Evolutionary conservation across 2,888 invertebrate genomes (phyloP), one percentile per base, ranked within the genome.

Genomic region (Prenolepis imparis): DNA sequence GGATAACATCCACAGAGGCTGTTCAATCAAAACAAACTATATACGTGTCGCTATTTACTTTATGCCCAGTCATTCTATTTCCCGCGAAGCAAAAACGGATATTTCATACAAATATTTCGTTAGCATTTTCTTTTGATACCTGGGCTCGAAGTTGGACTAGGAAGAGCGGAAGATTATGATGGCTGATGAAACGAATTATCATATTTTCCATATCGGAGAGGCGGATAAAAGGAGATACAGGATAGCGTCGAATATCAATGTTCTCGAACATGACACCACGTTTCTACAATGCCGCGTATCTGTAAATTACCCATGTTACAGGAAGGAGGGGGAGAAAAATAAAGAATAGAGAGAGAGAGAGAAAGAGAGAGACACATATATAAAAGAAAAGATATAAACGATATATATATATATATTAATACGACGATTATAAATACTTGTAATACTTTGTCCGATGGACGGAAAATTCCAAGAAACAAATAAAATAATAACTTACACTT

Each of bases 401-500:
- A 63, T 11, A 36, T 36, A 36, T 32, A 32, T 28, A 36, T 5
- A 5, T 36, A 36, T 36, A 18, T 0, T 15, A 15, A 44, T 44
- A 18, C 6, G 44, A 48, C 15, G 1, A 5, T 48, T 48, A 48
- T 48, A 48, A 48, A 48, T 5, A 41, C 9, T 8, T 12, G 48
- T 6, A 8, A 48, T 52, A 52, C n/a, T n/a, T 52, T 6, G n/a
- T 52, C n/a, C 52, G n/a, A 52, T 2, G n/a, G n/a, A n/a, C n/a
- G n/a, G n/a, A n/a, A 52, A n/a, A 8, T n/a, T 52, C 44, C 3
- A 52, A 52, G n/a, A 48, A n/a, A 18, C 0, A 52, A 52, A 52
- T 52, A n/a, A 52, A 52, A 52, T 52, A n/a, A 8, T 8, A 93
- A 97, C 97, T 97, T 94, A 97, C 97, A 97, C 96, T 96, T 96